Percentiles rank a stretch among this genome's conserved stretches.
These are phyloP conservation scores for Tribolium castaneum DNA, from an alignment of 1,140 invertebrate genomes.

Conservation along the genomic window DNA sequence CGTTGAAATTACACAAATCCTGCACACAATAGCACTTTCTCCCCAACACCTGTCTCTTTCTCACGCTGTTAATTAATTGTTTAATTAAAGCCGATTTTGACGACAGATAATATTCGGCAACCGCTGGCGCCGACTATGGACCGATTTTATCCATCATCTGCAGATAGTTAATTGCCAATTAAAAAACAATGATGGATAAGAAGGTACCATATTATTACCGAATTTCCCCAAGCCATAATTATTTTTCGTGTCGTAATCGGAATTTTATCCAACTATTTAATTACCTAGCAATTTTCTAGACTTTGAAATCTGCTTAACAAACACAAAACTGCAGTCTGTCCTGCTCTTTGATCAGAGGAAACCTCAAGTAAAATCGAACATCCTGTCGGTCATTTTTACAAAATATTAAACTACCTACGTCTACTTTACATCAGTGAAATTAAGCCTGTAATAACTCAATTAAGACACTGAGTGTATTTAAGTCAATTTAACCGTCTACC, in stretches of 20 bases:
- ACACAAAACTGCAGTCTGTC: too few species aligned
- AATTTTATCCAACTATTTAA: too few species aligned
- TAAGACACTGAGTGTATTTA: conserved; percentile 1
- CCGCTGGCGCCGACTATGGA: not conserved
- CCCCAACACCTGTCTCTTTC: conserved; percentile 13
- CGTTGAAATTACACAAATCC: not conserved
- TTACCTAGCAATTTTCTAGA: not conserved
- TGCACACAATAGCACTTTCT: conserved; percentile 9
- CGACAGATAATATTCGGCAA: not conserved
- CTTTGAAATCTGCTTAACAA: not conserved
- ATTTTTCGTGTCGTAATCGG: not conserved
- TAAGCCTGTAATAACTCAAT: conserved; percentile 9
- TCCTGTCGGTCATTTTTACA: not conserved
- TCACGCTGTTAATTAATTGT: conserved; percentile 11
- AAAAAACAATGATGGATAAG: not conserved
- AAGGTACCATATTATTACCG: not conserved
- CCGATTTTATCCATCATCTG: not conserved
- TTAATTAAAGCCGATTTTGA: not conserved
- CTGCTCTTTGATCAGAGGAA: too few species aligned
- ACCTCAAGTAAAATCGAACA: not conserved
- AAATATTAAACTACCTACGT: not conserved
- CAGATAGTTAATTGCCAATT: not conserved
- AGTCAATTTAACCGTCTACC: conserved; percentile 12
- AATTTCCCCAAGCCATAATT: not conserved
- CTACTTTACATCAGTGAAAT: not conserved